Evolutionary conservation across 2,113 vertebrate species (phyloP).

Genomic region (Podiceps cristatus): DNA sequence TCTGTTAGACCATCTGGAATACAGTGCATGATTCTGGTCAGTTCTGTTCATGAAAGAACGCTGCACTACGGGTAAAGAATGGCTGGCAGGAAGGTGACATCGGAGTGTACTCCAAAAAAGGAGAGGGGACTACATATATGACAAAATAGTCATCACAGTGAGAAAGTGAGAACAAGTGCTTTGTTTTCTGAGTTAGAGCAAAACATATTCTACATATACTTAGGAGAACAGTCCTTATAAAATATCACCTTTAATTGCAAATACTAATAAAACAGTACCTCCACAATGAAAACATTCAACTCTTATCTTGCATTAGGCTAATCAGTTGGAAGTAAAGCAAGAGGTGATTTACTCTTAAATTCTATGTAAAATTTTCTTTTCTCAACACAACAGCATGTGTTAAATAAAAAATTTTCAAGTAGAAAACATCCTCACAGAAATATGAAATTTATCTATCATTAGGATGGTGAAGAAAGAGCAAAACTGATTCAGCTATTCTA

Average conservation of each 20-base stretch:
- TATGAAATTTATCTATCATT: not conserved
- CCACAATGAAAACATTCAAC: not conserved
- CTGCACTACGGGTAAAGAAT: not conserved
- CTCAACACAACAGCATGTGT: not conserved
- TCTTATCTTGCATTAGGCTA: not conserved
- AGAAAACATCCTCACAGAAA: not conserved
- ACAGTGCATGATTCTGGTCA: not conserved
- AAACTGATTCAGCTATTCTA: not conserved
- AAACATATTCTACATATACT: not conserved
- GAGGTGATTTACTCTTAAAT: not conserved
- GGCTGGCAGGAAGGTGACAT: not conserved
- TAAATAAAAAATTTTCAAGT: not conserved
- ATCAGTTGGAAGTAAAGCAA: not conserved
- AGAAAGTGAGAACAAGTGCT: not conserved
- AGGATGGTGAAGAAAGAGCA: not conserved
- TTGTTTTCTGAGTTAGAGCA: not conserved
- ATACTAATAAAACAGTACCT: not conserved
- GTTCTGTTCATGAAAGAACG: not conserved
- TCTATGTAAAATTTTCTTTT: not conserved
- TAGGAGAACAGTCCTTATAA: not conserved
- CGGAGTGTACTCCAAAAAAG: not conserved
- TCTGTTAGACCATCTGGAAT: not conserved
- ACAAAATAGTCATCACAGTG: not conserved
- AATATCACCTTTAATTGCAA: not conserved
- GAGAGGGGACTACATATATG: not conserved